phyloP scores from a whole-genome alignment of 2,797 vertebrate species.

The Crossoptilon crossoptilon region DNA sequence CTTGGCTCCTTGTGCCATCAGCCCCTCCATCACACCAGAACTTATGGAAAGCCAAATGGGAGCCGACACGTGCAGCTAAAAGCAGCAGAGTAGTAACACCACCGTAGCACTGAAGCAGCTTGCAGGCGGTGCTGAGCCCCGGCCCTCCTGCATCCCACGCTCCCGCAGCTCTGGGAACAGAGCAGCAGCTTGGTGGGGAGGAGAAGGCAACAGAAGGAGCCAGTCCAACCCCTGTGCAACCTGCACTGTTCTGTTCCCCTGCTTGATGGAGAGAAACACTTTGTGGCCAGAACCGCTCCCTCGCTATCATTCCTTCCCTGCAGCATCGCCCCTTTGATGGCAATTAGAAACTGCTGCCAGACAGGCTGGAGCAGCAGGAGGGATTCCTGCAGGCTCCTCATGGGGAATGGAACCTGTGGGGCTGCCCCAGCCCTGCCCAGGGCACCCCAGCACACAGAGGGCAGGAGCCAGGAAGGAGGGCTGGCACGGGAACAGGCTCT shows the following conservation, averaged over 20 bases:
- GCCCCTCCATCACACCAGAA: slow-evolving; percentile 1
- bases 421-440: slow-evolving; percentile 5
- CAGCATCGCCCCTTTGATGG: background rate
- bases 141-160: slow-evolving; percentile 57
- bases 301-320: background rate
- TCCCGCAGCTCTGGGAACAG: background rate
- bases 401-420: background rate
- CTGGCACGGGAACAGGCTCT: slow-evolving; percentile 44
- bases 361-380: background rate
- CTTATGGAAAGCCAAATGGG: background rate
- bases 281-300: background rate
- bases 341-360: background rate
- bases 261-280: background rate
- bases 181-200: slow-evolving; percentile 22
- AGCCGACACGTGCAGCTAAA: background rate
- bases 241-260: background rate
- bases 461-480: slow-evolving; percentile 9
- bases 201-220: slow-evolving; percentile 30
- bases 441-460: slow-evolving; percentile 13
- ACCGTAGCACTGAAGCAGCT: slow-evolving; percentile 60
- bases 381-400: background rate
- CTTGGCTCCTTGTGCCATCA: slow-evolving; percentile 22
- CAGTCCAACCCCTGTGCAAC: background rate
- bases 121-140: slow-evolving; percentile 40
- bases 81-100: slow-evolving; percentile 48